Conservation (phyloP, 2,888 invertebrate species). For the Brachypterus glaber region DNA sequence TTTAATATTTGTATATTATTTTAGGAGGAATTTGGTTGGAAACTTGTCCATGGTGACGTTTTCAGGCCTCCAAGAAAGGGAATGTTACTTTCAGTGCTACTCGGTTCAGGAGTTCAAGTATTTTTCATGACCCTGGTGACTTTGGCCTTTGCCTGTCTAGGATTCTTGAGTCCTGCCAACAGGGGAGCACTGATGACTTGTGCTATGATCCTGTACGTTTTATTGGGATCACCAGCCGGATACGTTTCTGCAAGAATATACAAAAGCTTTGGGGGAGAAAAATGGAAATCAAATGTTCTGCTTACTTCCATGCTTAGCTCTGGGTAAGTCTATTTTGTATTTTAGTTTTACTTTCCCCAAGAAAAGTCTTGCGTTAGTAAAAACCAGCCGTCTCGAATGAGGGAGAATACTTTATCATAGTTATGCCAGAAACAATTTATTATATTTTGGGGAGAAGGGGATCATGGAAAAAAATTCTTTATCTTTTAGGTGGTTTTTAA, state of each 20-base stretch:
- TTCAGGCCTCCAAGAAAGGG: conserved; percentile 94
- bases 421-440: too few species aligned
- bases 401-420: too few species aligned
- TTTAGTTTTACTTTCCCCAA: too few species aligned
- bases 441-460: too few species aligned
- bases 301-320: conserved; percentile 95
- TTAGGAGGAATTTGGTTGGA: conserved; percentile 95
- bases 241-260: conserved; percentile 95
- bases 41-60: conserved; percentile 95
- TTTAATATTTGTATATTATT: too few species aligned
- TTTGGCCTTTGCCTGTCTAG: conserved; percentile 95
- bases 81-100: conserved; percentile 88
- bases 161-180: conserved; percentile 97
- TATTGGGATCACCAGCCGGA: conserved; percentile 93
- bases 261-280: conserved; percentile 96
- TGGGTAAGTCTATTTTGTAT: conserved; percentile 76
- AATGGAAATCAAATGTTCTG: conserved; percentile 97
- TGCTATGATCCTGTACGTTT: conserved; percentile 92
- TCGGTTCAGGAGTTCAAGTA: conserved; percentile 96
- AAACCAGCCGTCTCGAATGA: too few species aligned
- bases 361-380: too few species aligned
- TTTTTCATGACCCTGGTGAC: conserved; percentile 95
- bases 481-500: too few species aligned
- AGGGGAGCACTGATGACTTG: conserved; percentile 98
- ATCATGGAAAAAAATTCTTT: too few species aligned